Evolutionary conservation across 2,888 invertebrate species (phyloP), one percentile per base, ranked within the genome.

Genomic region (Drosophila tanythrix): DNA sequence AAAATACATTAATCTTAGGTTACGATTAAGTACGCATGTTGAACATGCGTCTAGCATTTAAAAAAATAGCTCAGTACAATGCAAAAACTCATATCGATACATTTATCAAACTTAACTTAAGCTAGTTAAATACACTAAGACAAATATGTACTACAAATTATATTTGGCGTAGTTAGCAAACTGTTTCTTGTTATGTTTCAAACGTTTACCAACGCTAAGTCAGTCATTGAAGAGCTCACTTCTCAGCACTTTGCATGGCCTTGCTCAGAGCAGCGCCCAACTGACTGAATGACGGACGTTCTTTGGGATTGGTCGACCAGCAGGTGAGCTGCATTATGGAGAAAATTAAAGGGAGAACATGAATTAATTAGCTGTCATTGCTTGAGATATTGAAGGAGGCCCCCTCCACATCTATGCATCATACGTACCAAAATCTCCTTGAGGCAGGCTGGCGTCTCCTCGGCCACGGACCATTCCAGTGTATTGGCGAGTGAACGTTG

Each of bases 401-500:
- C 0, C 36, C 40, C 13, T 11, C 18, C 27, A 8, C 0, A 21
- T 10, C 3, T 18, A 4, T 10, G 10, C 29, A 25, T 50, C 6
- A 27, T 53, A 66, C 84, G 58, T 88, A 94, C 94, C 94, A 94
- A 92, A 67, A 96, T 92, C 72, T 94, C 94, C 71, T 94, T 95
- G 5, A 97, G 92, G 29, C 94, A 93, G 3, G 94, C 94, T 0
- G 96, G 96, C 86, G 95, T 95, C 0, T 94, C 93, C 63, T 94
- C 94, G 70, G 96, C 96, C 15, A 95, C 93, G 76, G 94, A 94
- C 96, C 97, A 96, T 74, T 95, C 94, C 48, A 97, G 93, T 0
- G 95, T 94, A 63, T 95, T 95, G 11, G 94, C 76, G 70, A 91
- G 84, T 38, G 90, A 85, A 50, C 90, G 89, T 76, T 92, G 91